Evolutionary conservation across 1,140 invertebrate genomes (phyloP), one percentile per base, ranked within the genome.

Genomic region (Drosophila athabasca): DNA sequence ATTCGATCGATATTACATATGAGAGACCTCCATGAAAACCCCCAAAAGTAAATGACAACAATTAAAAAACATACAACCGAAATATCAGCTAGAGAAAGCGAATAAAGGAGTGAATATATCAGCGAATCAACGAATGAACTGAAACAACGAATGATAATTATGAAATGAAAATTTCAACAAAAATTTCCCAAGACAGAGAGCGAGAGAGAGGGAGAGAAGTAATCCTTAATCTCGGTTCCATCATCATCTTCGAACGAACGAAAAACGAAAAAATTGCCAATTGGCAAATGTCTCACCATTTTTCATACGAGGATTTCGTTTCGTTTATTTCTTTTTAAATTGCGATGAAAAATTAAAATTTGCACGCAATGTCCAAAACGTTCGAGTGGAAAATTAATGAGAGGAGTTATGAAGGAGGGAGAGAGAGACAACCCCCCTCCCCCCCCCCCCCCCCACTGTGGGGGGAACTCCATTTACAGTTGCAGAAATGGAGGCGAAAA

Each of bases 291-390:
- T 60, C 48, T 65, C 19, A 58, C 49, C 49, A 39, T 55, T 50
- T 75, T 54, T 39, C 35, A 39, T 39, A 39, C 11, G 11, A 39
- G 35, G 13, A 39, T 39, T 39, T 13, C 50, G 41, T 60, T 75
- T 66, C 50, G 57, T 73, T 24, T 19, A n/a, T 15, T 59, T 60
- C 35, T 46, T 72, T 73, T 51, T 45, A 76, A 75, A 75, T 78
- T 78, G 75, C 51, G 53, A 69, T 70, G 81, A 84, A 81, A 84
- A 84, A 84, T 84, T 87, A 72, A 84, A 84, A 77, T 77, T 67
- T 87, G 82, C 81, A 84, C 81, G 81, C 81, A 87, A 84, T 70
- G 77, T 39, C 78, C 67, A 60, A 83, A 79, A 50, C 53, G 50
- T 60, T 44, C 29, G 31, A 29, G 39, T 35, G 9, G 22, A 60